Conservation (phyloP, 1,140 invertebrate species). For the Acromyrmex charruanus region DNA sequence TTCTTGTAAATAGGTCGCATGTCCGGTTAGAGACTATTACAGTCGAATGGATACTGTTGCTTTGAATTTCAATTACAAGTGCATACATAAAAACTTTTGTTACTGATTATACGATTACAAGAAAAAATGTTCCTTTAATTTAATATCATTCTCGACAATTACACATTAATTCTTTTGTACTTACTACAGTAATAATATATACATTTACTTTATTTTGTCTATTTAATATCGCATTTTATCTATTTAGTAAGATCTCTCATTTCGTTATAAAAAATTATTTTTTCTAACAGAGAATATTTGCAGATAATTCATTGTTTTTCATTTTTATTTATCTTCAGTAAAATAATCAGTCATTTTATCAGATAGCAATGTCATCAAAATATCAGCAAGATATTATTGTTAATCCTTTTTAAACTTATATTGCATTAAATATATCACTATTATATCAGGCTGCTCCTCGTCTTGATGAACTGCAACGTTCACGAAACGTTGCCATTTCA, state of each 20-base stretch:
- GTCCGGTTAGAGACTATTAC: slow-evolving; percentile 49
- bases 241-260: neutral
- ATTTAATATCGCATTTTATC: neutral
- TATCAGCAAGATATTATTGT: neutral
- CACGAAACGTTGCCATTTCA: no score
- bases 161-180: neutral
- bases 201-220: neutral
- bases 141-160: neutral
- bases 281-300: slow-evolving; percentile 2
- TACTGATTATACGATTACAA: neutral
- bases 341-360: neutral
- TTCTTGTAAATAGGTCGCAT: slow-evolving; percentile 56
- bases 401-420: neutral
- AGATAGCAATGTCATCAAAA: neutral
- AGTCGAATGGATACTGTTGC: slow-evolving; percentile 5
- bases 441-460: no score
- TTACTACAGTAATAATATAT: neutral
- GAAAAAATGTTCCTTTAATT: neutral
- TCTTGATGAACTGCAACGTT: no score
- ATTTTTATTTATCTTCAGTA: neutral
- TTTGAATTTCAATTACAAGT: slow-evolving; percentile 29
- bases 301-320: neutral
- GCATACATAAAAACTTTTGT: slow-evolving; percentile 34
- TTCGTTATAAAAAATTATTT: neutral
- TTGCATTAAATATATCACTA: neutral